Evolutionary conservation across 2,113 vertebrate genomes (phyloP).

Genomic region (Chionodraco myersi): DNA sequence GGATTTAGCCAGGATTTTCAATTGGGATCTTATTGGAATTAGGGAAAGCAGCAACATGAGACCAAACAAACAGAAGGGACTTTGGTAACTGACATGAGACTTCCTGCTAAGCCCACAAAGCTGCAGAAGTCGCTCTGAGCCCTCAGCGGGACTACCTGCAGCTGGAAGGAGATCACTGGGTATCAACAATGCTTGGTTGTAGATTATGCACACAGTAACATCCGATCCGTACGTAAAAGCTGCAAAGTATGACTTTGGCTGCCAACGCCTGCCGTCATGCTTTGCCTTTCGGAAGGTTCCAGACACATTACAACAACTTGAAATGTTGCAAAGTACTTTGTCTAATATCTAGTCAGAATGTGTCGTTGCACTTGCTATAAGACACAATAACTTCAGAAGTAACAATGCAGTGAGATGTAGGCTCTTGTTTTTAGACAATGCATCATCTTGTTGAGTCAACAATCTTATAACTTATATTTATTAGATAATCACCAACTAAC

Average conservation of each 20-base stretch:
- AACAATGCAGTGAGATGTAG: too few species aligned
- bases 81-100: constrained; percentile 30
- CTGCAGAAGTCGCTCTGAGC: constrained; percentile 35
- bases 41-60: constrained; percentile 26
- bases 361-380: too few species aligned
- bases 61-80: constrained; percentile 42
- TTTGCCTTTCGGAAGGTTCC: not conserved
- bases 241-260: constrained; percentile 1
- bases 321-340: too few species aligned
- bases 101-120: constrained; percentile 54
- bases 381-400: too few species aligned
- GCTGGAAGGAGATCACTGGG: constrained; percentile 34
- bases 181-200: constrained; percentile 36
- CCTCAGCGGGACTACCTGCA: constrained; percentile 34
- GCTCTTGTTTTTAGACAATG: too few species aligned
- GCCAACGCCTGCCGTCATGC: not conserved
- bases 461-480: too few species aligned
- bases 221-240: constrained; percentile 14
- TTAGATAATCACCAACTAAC: too few species aligned
- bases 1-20: constrained; percentile 33
- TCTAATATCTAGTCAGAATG: too few species aligned
- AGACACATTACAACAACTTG: not conserved
- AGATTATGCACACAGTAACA: constrained; percentile 40
- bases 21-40: constrained; percentile 43
- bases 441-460: too few species aligned